Conservation (phyloP, 2,888 invertebrate genomes). For the Monoplex corrugatus region DNA sequence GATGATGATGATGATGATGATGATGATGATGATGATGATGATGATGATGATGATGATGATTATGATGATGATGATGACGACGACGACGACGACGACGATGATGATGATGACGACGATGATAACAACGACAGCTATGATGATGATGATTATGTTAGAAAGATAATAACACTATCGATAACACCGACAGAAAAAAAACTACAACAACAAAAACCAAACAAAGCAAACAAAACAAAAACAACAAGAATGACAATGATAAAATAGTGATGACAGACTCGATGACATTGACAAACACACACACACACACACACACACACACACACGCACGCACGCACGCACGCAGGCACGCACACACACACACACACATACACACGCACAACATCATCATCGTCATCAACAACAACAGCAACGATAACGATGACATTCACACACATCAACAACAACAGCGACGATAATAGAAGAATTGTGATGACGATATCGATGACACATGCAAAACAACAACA, state of each 20-base stretch:
- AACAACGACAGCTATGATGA: neutral
- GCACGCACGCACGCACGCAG: neutral
- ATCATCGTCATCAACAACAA: too few relatives aligned
- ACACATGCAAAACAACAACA: neutral
- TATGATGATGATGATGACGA: neutral
- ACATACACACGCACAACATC: neutral
- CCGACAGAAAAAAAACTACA: neutral
- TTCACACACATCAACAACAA: too few relatives aligned
- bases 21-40: constrained; percentile 29
- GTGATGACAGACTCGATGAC: neutral
- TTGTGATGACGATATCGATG: neutral
- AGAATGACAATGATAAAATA: too few relatives aligned
- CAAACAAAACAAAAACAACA: neutral
- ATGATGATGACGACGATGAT: constrained; percentile 33
- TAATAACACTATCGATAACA: neutral
- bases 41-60: neutral
- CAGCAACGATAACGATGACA: too few relatives aligned
- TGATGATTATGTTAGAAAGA: neutral
- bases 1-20: constrained; percentile 33
- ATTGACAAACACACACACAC: neutral
- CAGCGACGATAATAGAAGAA: neutral
- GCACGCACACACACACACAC: neutral
- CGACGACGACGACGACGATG: neutral
- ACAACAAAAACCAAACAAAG: neutral
- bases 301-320: neutral